Percentiles rank a stretch among this genome's conserved stretches.
Evolutionary conservation across 2,113 vertebrate species (phyloP).

Genomic region (Epinephelus lanceolatus): DNA sequence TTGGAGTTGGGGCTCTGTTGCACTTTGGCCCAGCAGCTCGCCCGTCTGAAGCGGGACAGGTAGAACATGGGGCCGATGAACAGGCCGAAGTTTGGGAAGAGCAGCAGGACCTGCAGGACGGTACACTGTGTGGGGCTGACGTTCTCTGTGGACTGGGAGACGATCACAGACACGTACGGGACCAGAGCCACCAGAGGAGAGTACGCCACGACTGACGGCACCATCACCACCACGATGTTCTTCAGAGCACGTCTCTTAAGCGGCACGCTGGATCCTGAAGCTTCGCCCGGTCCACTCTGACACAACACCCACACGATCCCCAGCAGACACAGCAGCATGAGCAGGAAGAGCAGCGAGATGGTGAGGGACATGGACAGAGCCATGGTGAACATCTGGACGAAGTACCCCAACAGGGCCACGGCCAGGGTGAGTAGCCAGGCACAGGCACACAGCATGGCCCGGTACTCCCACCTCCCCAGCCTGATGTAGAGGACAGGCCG

Average conservation of each 20-base stretch:
- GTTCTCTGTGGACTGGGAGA: rapidly evolving
- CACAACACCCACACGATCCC: conserved; percentile 52
- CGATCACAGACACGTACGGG: conserved; percentile 15
- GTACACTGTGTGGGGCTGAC: background rate
- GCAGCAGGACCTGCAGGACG: conserved; percentile 29
- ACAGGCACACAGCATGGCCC: conserved; percentile 20
- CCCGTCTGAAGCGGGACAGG: conserved; percentile 44
- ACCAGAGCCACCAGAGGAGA: conserved; percentile 55
- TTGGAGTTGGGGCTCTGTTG: background rate
- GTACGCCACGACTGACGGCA: conserved; percentile 57
- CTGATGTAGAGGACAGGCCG: conserved; percentile 51
- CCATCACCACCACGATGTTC: conserved; percentile 57
- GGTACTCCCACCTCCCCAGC: conserved; percentile 47
- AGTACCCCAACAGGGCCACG: conserved; percentile 6
- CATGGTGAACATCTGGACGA: conserved; percentile 3
- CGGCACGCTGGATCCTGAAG: background rate
- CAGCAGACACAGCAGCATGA: conserved; percentile 64
- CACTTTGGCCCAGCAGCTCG: conserved; percentile 21
- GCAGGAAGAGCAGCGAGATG: conserved; percentile 43
- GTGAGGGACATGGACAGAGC: conserved; percentile 14
- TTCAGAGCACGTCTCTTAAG: conserved; percentile 63
- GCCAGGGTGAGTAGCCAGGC: conserved; percentile 57
- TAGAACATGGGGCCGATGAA: conserved; percentile 73
- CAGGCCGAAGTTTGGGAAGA: conserved; percentile 60
- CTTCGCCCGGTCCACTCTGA: conserved; percentile 17